Evolutionary conservation across 2,888 invertebrate genomes (phyloP), one percentile per base, ranked within the genome.

Genomic region (Nematopogon swammerdamellus): DNA sequence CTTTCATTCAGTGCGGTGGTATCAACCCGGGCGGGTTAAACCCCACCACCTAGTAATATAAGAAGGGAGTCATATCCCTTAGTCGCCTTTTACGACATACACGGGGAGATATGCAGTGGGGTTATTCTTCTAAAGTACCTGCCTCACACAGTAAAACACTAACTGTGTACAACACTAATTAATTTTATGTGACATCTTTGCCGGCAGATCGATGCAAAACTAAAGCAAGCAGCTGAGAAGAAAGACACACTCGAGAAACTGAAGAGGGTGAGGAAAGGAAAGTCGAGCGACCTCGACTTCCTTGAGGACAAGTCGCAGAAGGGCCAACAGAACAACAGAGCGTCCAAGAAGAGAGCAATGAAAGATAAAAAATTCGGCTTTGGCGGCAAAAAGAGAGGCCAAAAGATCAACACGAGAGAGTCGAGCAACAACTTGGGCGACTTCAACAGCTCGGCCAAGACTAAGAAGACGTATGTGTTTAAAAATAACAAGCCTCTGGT

Each of bases 341-440:
- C 71, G 43, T 56, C 68, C 14, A 76, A 72, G 52, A 74, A 69
- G 65, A 79, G 89, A 55, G 82, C 85, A 54, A 77, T 81, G 60
- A 93, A 92, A 63, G 88, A 95, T 64, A 82, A 87, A 51, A 95
- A 92, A 67, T 98, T 89, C 72, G 97, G 98, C 1, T 96, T 91
- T 72, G 97, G 98, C 29, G 97, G 97, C 1, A 95, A 94, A 66
- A 98, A 98, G 76, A 89, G 90, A 62, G 91, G 95, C 0, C 82
- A 84, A 0, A 98, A 98, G 67, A 73, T 84, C 45, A 98, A 98
- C 63, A 94, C 93, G 0, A 87, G 85, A 56, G 86, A 91, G 0
- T 95, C 95, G 55, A 79, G 87, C 1, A 84, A 83, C 29, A 85
- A 87, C 63, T 81, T 87, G 60, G 84, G 84, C 16, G 86, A 86